Conservation (phyloP, 1,140 invertebrate species). For the Cyphomyrmex costatus region DNA sequence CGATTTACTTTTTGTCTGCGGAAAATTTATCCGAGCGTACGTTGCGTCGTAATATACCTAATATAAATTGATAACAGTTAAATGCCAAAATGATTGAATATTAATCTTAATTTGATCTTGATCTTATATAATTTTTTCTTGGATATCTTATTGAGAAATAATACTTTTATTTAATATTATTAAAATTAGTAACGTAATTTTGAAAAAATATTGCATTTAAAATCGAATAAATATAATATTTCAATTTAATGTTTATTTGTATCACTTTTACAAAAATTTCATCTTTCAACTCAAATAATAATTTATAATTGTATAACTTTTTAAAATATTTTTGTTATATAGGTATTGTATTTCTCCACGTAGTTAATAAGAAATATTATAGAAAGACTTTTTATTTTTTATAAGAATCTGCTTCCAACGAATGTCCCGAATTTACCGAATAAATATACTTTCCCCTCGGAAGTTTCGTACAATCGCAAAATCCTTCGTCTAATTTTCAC, state of each 20-base stretch:
- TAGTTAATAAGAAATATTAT: background rate
- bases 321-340: background rate
- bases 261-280: background rate
- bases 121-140: too few species aligned
- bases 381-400: background rate
- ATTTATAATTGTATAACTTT: constrained; percentile 3
- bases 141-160: background rate
- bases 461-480: background rate
- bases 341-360: background rate
- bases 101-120: background rate
- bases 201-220: background rate
- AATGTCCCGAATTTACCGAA: constrained; percentile 22
- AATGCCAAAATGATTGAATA: background rate
- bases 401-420: background rate
- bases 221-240: background rate
- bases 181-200: background rate
- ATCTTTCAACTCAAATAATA: background rate
- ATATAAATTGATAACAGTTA: background rate
- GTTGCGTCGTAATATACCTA: background rate
- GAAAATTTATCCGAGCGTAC: background rate
- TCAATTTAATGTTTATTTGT: background rate
- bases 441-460: constrained; percentile 27
- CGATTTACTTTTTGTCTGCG: constrained; percentile 28
- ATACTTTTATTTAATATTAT: background rate
- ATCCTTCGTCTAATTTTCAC: constrained; percentile 32